phyloP scores from a whole-genome alignment of 1,140 invertebrate genomes.

The Anastatus disparis region DNA sequence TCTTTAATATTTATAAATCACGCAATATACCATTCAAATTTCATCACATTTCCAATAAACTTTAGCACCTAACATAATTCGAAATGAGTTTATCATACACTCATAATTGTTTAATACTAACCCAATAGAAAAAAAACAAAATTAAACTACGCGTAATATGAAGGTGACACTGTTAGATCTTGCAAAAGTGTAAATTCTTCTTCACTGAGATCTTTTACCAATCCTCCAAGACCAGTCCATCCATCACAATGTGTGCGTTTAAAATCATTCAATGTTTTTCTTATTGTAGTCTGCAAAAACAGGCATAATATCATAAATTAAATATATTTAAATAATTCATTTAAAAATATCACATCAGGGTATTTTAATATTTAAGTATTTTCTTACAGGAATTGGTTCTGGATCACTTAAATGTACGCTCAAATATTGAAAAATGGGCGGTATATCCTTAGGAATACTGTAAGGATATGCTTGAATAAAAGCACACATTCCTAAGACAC shows the following conservation, averaged over 20 bases:
- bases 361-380: neutral
- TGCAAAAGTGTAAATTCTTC: slow-evolving; percentile 87
- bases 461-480: slow-evolving; percentile 91
- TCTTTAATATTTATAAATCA: no score
- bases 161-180: slow-evolving; percentile 89
- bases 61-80: no score
- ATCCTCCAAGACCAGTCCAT: slow-evolving; percentile 76
- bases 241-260: slow-evolving; percentile 92
- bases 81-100: no score
- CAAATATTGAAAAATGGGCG: slow-evolving; percentile 83
- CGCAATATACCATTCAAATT: no score
- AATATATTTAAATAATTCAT: slow-evolving; percentile 45
- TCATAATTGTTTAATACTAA: no score
- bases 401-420: slow-evolving; percentile 86
- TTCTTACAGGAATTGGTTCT: slow-evolving; percentile 88
- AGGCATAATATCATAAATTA: neutral
- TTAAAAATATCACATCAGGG: no score
- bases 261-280: slow-evolving; percentile 88
- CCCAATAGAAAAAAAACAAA: no score
- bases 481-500: slow-evolving; percentile 88
- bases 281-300: slow-evolving; percentile 75
- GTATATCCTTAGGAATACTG: slow-evolving; percentile 86
- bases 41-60: no score
- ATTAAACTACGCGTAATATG: slow-evolving; percentile 74
- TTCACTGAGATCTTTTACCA: slow-evolving; percentile 89